These are phyloP conservation scores for Antechinus stuartii DNA, from an alignment of 2,113 vertebrate species.

Conservation along the genomic window DNA sequence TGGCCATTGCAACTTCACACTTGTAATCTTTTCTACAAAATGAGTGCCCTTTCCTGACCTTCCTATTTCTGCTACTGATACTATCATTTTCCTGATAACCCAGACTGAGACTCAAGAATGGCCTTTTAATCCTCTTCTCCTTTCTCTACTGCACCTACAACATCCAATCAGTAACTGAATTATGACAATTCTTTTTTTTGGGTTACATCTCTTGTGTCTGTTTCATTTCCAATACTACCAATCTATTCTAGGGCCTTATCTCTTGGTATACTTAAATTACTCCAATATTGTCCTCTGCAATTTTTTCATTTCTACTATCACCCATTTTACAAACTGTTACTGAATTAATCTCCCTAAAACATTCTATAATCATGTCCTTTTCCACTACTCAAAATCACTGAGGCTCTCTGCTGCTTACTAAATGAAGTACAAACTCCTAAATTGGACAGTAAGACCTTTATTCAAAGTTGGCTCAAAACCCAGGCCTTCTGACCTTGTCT, in stretches of 20 bases:
- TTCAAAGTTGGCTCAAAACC: conserved; percentile 4
- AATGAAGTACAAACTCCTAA: conserved; percentile 21
- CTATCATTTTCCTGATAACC: conserved; percentile 40
- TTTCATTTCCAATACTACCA: conserved; percentile 26
- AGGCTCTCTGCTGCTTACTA: conserved; percentile 1
- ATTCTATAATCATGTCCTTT: not conserved
- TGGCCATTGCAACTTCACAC: not conserved
- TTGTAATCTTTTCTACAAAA: conserved; percentile 30
- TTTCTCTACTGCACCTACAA: not conserved
- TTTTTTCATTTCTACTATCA: not conserved
- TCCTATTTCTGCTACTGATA: not conserved
- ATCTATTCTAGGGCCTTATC: not conserved
- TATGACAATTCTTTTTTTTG: conserved; percentile 6
- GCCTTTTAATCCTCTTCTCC: conserved; percentile 6
- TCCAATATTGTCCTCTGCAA: not conserved
- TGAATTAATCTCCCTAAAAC: not conserved
- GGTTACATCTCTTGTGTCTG: conserved; percentile 9
- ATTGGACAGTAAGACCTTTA: conserved; percentile 2
- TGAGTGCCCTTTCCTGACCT: conserved; percentile 23
- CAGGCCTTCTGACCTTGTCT: not conserved
- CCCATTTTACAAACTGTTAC: not conserved
- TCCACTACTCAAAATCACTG: conserved; percentile 12
- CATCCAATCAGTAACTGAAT: not conserved
- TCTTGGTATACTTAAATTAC: not conserved
- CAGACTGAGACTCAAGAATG: not conserved